Evolutionary conservation across 2,113 vertebrate species (phyloP).

Genomic region (Cygnus atratus): DNA sequence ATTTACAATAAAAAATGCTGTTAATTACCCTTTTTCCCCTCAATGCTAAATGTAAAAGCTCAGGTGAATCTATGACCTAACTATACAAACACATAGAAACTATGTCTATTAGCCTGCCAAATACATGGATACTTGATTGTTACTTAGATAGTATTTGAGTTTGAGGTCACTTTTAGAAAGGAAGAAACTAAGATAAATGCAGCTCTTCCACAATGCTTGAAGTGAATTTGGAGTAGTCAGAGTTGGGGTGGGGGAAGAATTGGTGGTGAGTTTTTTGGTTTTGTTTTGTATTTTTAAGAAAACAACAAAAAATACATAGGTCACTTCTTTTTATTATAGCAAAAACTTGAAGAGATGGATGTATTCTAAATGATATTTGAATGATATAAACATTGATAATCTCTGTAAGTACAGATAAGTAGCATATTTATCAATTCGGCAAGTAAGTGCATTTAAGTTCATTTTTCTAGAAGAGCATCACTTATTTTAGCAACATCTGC

Average conservation of each 20-base stretch:
- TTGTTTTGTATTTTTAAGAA: neutral
- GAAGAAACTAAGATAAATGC: neutral
- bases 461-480: neutral
- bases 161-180: neutral
- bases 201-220: neutral
- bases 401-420: neutral
- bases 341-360: neutral
- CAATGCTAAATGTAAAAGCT: neutral
- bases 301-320: rapidly evolving
- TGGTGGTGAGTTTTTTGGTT: neutral
- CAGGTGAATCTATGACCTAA: neutral
- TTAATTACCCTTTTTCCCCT: neutral
- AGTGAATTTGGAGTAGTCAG: neutral
- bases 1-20: neutral
- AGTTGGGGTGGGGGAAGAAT: neutral
- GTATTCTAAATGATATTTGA: neutral
- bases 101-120: neutral
- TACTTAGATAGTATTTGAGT: neutral
- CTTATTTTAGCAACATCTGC: neutral
- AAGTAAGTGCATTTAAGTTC: neutral
- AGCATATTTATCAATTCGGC: neutral
- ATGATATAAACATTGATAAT: rapidly evolving
- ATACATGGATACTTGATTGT: neutral
- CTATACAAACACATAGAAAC: neutral
- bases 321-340: neutral